Conservation (phyloP, 2,888 invertebrate genomes). For the Rhyacophila evoluta region DNA sequence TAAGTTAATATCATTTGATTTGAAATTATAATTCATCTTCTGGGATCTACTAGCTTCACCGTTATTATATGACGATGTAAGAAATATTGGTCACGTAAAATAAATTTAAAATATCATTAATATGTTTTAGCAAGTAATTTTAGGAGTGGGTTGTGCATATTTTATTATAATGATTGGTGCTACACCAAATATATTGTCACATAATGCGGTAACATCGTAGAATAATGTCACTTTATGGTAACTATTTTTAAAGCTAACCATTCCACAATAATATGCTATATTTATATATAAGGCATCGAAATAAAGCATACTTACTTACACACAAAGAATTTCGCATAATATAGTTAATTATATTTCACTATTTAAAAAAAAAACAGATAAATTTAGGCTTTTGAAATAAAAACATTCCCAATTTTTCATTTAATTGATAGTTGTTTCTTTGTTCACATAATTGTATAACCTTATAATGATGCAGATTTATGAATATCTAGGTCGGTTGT, state of each 20-base stretch:
- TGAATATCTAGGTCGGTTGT: no score
- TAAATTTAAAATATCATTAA: no score
- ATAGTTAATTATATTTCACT: background rate
- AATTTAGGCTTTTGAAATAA: no score
- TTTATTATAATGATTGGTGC: background rate
- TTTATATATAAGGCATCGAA: constrained; percentile 9
- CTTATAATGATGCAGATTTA: no score
- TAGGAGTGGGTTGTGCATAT: background rate
- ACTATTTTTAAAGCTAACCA: constrained; percentile 18
- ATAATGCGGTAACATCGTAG: background rate
- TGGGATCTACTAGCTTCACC: background rate
- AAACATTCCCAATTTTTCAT: no score
- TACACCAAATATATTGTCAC: constrained; percentile 3
- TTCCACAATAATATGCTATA: background rate
- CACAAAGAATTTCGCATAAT: background rate
- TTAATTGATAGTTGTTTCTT: no score
- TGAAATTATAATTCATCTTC: background rate
- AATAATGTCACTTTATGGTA: background rate
- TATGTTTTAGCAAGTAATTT: no score
- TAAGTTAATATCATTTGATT: background rate
- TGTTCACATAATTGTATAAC: no score
- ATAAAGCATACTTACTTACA: constrained; percentile 3
- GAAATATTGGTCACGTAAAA: background rate
- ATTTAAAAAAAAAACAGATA: background rate
- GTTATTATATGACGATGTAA: background rate